A percentile compares a stretch with the other conserved stretches of the same genome.
These are phyloP conservation scores for Aurelia coerulea DNA, from an alignment of 30 jellyfish, hydroid and myxozoan species.

Conservation along the genomic window DNA sequence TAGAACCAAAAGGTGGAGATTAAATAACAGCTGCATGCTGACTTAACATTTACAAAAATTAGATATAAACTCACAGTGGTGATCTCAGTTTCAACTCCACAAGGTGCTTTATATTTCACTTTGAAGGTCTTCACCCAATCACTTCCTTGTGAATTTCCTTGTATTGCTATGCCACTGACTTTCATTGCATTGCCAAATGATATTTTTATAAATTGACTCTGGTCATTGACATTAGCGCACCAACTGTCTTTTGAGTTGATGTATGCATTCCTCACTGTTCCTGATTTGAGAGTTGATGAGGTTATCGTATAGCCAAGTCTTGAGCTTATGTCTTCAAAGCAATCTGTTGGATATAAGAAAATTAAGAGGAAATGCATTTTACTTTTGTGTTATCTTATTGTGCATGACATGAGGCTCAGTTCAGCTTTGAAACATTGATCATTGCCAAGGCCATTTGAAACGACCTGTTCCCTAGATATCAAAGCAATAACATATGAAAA, in stretches of 20 bases:
- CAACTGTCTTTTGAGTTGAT: not conserved
- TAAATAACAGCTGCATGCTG: no score
- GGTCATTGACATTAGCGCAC: not conserved
- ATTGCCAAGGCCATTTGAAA: no score
- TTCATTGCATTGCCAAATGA: not conserved
- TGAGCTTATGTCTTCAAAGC: not conserved
- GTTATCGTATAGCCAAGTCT: not conserved
- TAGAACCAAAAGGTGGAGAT: no score
- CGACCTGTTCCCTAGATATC: no score
- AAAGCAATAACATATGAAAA: no score
- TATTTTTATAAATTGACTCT: not conserved
- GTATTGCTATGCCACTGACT: not conserved
- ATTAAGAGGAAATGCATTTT: not conserved
- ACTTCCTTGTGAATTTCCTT: not conserved
- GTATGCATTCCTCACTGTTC: not conserved
- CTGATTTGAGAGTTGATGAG: constrained; percentile 18
- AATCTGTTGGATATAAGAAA: not conserved
- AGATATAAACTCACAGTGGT: not conserved
- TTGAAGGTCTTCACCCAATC: constrained; percentile 8
- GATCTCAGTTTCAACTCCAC: constrained; percentile 20
- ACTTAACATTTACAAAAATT: no score
- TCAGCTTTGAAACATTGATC: no score
- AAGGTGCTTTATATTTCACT: constrained; percentile 11
- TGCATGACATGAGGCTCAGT: no score
- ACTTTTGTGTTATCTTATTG: not conserved